Percentiles rank a stretch among this genome's conserved stretches.
Evolutionary conservation across 2,888 invertebrate genomes (phyloP).

Genomic region (Chymomyza procnemis): DNA sequence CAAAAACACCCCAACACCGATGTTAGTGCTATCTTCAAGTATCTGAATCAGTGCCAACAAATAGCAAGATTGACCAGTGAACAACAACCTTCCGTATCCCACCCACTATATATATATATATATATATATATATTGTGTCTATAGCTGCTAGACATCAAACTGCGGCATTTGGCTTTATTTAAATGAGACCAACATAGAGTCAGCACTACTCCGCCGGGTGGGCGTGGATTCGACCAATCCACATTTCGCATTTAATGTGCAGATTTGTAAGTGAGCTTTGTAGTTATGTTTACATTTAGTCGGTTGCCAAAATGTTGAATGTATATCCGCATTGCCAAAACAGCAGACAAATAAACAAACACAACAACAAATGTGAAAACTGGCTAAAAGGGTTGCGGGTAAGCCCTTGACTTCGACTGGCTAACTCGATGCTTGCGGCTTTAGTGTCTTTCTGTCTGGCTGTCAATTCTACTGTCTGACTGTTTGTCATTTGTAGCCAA

Average conservation of each 20-base stretch:
- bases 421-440: slow-evolving; percentile 56
- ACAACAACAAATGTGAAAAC: not conserved
- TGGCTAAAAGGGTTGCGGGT: not conserved
- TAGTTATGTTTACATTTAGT: slow-evolving; percentile 17
- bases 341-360: slow-evolving; percentile 34
- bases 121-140: slow-evolving; percentile 24
- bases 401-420: slow-evolving; percentile 38
- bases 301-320: slow-evolving; percentile 64
- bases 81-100: not conserved
- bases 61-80: slow-evolving; percentile 59
- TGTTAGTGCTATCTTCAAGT: slow-evolving; percentile 17
- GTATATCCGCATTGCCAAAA: slow-evolving; percentile 62
- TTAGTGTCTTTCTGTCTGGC: not conserved
- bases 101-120: no score
- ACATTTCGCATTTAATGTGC: not conserved
- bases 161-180: slow-evolving; percentile 54
- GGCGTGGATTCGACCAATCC: not conserved
- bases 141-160: slow-evolving; percentile 22
- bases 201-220: slow-evolving; percentile 7
- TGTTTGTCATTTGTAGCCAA: not conserved
- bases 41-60: slow-evolving; percentile 57
- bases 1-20: slow-evolving; percentile 2
- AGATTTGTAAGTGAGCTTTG: not conserved
- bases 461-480: not conserved
- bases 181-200: slow-evolving; percentile 53